phyloP scores from a whole-genome alignment of 92 coral and sea anemone species.

The Zoanthus gigantus region DNA sequence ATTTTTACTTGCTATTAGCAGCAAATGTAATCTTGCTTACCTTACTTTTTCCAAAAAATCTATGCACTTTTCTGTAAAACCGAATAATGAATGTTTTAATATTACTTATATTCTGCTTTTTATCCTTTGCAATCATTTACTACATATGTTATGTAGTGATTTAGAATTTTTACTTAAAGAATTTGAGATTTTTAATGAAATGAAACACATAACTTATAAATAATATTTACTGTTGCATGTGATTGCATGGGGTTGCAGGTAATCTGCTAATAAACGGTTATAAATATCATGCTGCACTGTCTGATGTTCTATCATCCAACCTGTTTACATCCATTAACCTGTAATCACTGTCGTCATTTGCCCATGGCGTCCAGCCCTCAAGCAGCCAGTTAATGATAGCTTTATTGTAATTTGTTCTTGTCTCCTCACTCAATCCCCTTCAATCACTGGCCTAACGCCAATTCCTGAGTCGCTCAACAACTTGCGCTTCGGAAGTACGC shows the following conservation, averaged over 20 bases:
- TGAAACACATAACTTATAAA: no score
- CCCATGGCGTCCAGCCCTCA: conserved; percentile 62
- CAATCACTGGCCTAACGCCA: conserved; percentile 81
- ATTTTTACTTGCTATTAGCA: no score
- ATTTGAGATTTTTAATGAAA: no score
- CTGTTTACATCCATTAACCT: conserved; percentile 57
- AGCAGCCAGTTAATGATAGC: conserved; percentile 61
- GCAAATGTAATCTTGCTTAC: no score
- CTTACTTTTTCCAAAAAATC: neutral
- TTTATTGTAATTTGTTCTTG: conserved; percentile 41
- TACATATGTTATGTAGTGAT: no score
- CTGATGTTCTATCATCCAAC: neutral
- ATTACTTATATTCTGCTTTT: neutral
- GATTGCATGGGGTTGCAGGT: neutral
- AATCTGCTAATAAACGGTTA: neutral
- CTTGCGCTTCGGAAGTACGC: conserved; percentile 37
- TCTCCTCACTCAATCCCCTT: conserved; percentile 60
- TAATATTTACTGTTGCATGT: neutral
- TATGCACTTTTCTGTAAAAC: neutral
- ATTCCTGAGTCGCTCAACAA: conserved; percentile 30
- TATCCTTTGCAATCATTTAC: neutral
- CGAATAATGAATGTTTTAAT: neutral
- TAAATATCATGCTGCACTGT: neutral
- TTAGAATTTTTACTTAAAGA: no score
- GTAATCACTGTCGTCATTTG: conserved; percentile 27